phyloP scores from a whole-genome alignment of 2,888 invertebrate species.

The Nephrotoma appendiculata region DNA sequence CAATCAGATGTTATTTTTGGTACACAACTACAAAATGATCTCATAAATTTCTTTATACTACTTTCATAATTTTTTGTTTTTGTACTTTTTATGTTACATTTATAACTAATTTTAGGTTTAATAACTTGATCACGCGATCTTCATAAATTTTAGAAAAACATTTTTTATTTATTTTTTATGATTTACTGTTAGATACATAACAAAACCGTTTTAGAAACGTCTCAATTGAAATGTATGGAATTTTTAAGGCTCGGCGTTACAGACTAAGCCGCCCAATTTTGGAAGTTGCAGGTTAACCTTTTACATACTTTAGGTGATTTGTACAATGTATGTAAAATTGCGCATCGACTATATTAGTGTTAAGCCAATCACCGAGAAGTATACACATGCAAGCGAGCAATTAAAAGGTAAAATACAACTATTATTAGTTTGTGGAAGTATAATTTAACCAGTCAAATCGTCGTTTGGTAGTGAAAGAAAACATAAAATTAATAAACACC shows the following conservation, averaged over 20 bases:
- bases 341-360: too few relatives aligned
- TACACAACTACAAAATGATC: neutral
- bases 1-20: neutral
- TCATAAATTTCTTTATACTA: neutral
- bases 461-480: neutral
- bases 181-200: neutral
- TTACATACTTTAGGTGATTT: neutral
- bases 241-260: neutral
- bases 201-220: neutral
- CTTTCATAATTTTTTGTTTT: neutral
- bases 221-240: neutral
- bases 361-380: too few relatives aligned
- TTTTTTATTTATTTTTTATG: neutral
- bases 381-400: neutral
- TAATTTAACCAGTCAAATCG: neutral
- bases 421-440: too few relatives aligned
- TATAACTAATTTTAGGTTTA: neutral
- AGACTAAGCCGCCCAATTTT: too few relatives aligned
- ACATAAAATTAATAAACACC: neutral
- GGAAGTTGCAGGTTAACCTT: neutral
- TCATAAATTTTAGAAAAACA: neutral
- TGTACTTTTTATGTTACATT: neutral
- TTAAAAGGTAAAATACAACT: neutral
- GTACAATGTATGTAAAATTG: neutral
- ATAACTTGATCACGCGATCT: neutral